A percentile compares a stretch with the other conserved stretches of the same genome.
Evolutionary conservation across 2,113 vertebrate species (phyloP).

Genomic region (Morone chrysops): DNA sequence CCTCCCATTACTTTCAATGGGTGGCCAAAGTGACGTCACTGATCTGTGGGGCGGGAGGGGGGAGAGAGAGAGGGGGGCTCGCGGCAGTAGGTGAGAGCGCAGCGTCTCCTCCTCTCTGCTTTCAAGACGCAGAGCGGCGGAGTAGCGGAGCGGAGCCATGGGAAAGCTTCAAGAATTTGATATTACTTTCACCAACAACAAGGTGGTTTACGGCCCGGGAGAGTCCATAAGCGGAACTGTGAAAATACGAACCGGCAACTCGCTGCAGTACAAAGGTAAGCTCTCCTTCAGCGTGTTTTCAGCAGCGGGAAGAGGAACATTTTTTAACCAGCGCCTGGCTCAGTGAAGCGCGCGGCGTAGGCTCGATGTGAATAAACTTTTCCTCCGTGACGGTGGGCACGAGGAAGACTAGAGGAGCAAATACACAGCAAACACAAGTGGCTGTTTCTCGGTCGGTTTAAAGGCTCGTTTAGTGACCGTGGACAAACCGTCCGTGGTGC

Average conservation of each 20-base stretch:
- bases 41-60: not conserved
- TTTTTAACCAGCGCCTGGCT: not conserved
- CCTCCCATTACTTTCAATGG: slow-evolving; percentile 23
- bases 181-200: slow-evolving; percentile 89
- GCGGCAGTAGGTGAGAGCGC: slow-evolving; percentile 73
- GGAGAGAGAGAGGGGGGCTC: not conserved
- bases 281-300: not conserved
- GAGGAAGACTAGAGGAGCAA: not conserved
- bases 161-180: slow-evolving; percentile 95
- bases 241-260: slow-evolving; percentile 85
- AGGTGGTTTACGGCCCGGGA: slow-evolving; percentile 93
- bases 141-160: slow-evolving; percentile 80
- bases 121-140: slow-evolving; percentile 37
- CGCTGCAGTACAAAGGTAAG: slow-evolving; percentile 92
- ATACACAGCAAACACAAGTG: not conserved
- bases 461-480: not conserved
- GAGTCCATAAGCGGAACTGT: slow-evolving; percentile 91
- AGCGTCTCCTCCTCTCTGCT: slow-evolving; percentile 22
- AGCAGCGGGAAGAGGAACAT: too few species aligned
- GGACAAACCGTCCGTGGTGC: not conserved
- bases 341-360: slow-evolving; percentile 1
- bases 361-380: slow-evolving; percentile 57
- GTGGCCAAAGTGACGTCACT: slow-evolving; percentile 61
- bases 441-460: not conserved
- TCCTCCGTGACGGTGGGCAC: not conserved